Evolutionary conservation across 2,113 vertebrate genomes (phyloP), one percentile per base, ranked within the genome.

Genomic region (Greenwoodochromis staneri): DNA sequence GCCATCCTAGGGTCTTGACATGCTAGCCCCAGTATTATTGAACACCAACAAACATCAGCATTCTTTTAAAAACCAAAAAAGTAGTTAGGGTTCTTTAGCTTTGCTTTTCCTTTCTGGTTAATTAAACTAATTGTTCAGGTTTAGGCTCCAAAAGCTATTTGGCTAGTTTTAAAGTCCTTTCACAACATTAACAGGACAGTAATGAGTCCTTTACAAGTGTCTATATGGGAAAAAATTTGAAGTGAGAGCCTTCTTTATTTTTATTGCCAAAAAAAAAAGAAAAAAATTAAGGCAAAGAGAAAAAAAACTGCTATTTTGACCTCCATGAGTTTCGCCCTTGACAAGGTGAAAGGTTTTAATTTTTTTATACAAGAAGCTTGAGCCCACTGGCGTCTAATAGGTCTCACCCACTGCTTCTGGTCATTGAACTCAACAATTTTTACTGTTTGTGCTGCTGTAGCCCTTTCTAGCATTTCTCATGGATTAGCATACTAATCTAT

Each of bases 171-270:
- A 69, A 40, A 69, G 63, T 13, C 36, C 0, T 40, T 69, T 69
- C 4, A 69, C 63, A 69, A 69, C 66, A 71, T 42, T 16, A 14
- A 40, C 36, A 0, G n/a, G 36, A 71, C 36, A 71, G 24, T 29
- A 49, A 31, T 7, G 9, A 47, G 71, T 76, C 40, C 24, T 19
- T 47, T 47, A 17, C 9, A 47, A 17, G 40, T 29, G 42, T 76
- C 24, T 29, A 19, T 47, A 19, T 76, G 14, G 12, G 24, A 2
- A 47, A 21, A 0, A 19, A 0, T 0, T 27, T 10, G 9, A 40
- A 29, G 42, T 11, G 42, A 76, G 6, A 19, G 4, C 24, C 24
- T 0, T 49, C 0, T 49, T 31, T 76, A 17, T 49, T 45, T 19
- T 0, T 76, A 29, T 12, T 76, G 1, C 3, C 14, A 29, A 2